Evolutionary conservation across 2,797 vertebrate species (phyloP).

Genomic region (Acrossocheilus wenchowensis): DNA sequence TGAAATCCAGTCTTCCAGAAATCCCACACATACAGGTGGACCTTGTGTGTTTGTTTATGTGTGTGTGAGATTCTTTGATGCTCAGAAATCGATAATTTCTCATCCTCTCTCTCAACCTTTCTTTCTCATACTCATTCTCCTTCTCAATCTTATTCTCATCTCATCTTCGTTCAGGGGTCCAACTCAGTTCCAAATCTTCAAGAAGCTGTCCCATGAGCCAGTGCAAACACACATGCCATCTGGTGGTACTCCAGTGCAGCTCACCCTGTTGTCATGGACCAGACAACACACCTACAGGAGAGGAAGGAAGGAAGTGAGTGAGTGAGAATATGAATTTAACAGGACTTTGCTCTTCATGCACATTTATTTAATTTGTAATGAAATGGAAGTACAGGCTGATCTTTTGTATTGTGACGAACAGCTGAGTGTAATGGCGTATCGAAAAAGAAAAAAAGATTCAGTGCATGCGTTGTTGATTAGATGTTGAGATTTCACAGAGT

Average conservation of each 20-base stretch:
- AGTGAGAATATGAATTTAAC: background rate
- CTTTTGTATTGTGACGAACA: background rate
- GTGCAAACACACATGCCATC: slow-evolving; percentile 96
- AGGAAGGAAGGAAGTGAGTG: background rate
- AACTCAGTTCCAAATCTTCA: slow-evolving; percentile 95
- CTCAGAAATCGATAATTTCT: slow-evolving; percentile 16
- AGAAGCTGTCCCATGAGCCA: slow-evolving; percentile 98
- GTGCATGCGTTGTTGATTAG: background rate
- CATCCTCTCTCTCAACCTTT: slow-evolving; percentile 43
- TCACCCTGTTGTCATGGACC: slow-evolving; percentile 98
- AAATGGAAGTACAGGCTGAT: background rate
- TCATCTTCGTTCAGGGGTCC: background rate
- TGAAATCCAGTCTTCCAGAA: slow-evolving; percentile 2
- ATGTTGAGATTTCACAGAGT: background rate
- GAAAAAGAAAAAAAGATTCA: background rate
- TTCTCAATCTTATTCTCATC: slow-evolving; percentile 13
- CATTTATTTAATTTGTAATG: background rate
- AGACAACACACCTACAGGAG: slow-evolving; percentile 81
- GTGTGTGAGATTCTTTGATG: slow-evolving; percentile 14
- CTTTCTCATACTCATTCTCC: slow-evolving; percentile 15
- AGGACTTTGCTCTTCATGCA: background rate
- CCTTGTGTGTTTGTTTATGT: background rate
- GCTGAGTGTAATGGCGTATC: background rate
- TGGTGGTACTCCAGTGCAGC: slow-evolving; percentile 90
- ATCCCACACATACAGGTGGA: slow-evolving; percentile 14